Conservation (phyloP, 92 coral and sea anemone genomes). For the Epizoanthus fatuus region DNA sequence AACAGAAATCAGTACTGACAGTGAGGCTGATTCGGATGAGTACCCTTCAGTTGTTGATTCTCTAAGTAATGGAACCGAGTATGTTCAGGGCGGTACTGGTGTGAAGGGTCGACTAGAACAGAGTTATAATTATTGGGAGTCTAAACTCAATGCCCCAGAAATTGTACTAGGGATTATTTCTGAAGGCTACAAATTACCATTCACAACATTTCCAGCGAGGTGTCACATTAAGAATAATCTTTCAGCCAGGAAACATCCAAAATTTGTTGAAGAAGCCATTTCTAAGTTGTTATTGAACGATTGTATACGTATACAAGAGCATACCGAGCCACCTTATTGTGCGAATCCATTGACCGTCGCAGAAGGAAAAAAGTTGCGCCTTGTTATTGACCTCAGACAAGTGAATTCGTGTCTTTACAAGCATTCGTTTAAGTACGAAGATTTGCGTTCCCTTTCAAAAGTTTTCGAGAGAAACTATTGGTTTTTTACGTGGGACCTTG, state of each 20-base stretch:
- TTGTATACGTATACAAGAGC: background rate
- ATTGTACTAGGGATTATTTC: constrained; percentile 24
- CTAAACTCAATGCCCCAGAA: constrained; percentile 1
- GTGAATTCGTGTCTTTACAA: constrained; percentile 27
- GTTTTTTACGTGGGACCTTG: constrained; percentile 57
- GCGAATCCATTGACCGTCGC: constrained; percentile 52
- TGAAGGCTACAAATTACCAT: constrained; percentile 60
- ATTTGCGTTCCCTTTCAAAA: constrained; percentile 24
- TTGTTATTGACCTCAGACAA: constrained; percentile 54
- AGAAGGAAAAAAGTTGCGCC: constrained; percentile 45
- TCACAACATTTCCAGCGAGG: constrained; percentile 36
- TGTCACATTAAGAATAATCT: constrained; percentile 47
- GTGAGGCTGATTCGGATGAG: constrained; percentile 20
- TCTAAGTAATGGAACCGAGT: constrained; percentile 8
- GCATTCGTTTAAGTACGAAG: constrained; percentile 28
- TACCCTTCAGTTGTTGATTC: background rate
- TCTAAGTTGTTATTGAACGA: constrained; percentile 43
- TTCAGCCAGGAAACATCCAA: constrained; percentile 44
- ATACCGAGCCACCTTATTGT: constrained; percentile 28
- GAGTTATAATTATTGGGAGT: constrained; percentile 33
- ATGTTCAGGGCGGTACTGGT: constrained; percentile 22
- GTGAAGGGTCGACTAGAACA: constrained; percentile 41
- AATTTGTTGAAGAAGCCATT: constrained; percentile 60
- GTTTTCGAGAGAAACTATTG: constrained; percentile 40
- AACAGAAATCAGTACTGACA: background rate